Percentiles rank a stretch among this genome's conserved stretches.
phyloP scores from a whole-genome alignment of 2,797 vertebrate species.

The Acanthopagrus latus region DNA sequence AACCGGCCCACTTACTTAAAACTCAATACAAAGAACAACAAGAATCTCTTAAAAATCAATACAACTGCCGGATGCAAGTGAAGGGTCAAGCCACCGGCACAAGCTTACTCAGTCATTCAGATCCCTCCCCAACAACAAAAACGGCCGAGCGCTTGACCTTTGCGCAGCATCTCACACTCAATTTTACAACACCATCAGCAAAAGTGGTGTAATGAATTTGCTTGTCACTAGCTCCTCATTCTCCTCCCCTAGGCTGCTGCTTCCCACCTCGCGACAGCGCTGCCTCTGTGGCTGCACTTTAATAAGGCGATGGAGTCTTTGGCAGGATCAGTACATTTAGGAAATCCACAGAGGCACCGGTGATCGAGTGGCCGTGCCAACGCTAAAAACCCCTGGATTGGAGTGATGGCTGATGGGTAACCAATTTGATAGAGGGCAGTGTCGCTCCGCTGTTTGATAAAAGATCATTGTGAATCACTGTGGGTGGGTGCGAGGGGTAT shows the following conservation, averaged over 20 bases:
- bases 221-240: constrained; percentile 64
- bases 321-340: constrained; percentile 77
- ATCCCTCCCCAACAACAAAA: constrained; percentile 50
- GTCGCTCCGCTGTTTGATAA: constrained; percentile 50
- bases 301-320: constrained; percentile 83
- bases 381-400: constrained; percentile 51
- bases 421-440: constrained; percentile 69
- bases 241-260: constrained; percentile 32
- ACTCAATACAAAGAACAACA: constrained; percentile 16
- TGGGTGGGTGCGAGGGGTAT: constrained; percentile 24
- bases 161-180: constrained; percentile 54
- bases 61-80: constrained; percentile 27
- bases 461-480: constrained; percentile 56
- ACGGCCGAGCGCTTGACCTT: constrained; percentile 61
- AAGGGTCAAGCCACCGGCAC: constrained; percentile 49
- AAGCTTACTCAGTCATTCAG: constrained; percentile 45
- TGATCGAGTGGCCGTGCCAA: constrained; percentile 68
- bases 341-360: constrained; percentile 66
- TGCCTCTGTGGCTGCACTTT: constrained; percentile 65
- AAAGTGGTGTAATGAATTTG: constrained; percentile 72
- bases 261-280: constrained; percentile 28
- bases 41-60: constrained; percentile 62
- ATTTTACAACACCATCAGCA: constrained; percentile 73
- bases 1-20: constrained; percentile 17
- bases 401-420: constrained; percentile 73